Base-by-base conservation (phyloP, 2,113 vertebrate species). In the Gobius niger region DNA sequence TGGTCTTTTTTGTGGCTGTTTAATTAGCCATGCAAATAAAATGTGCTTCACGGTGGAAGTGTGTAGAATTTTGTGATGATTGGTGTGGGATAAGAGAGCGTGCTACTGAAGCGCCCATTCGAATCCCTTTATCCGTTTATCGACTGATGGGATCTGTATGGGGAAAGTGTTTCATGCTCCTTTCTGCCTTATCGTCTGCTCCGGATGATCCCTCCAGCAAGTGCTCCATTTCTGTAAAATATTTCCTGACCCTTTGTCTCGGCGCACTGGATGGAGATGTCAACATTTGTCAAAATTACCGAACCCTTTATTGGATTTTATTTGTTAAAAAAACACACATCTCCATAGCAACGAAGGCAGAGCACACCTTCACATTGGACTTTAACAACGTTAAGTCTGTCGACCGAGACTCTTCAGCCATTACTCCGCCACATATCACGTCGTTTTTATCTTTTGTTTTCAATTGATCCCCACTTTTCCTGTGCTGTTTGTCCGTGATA, bases 1-100 rank as follows among this genome's bases (percentile, higher is more conserved):
- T 24, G 51, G 34, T 68, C 41, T 57, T 76, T 15, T 57, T 12
- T 68, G 44, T 64, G 54, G 63, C 53, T 24, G 56, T 59, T 84
- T 75, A 75, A 78, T 82, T 76, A 68, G 19, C 47, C 51, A 16
- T 69, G 57, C 54, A 68, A 77, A 16, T 24, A 81, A 65, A 67
- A 14, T 67, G 42, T 50, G 47, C 69, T 72, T 74, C 68, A 62
- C 44, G 54, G 57, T 65, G n/a, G 24, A 77, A 59, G 40, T 81
- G 52, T 57, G 67, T 12, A 6, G 9, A 61, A 74, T 54, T 59
- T 70, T 68, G 47, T 19, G 40, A 12, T 61, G 68, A 71, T 67
- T 56, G 59, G 14, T 74, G 57, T 61, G 63, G 54, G 62, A 70
- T 76, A 64, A 64, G 7, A 7, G 19, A 3, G 18, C 60, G 63